Conservation (phyloP, 2,113 vertebrate species). For the Chloropsis cyanopogon region DNA sequence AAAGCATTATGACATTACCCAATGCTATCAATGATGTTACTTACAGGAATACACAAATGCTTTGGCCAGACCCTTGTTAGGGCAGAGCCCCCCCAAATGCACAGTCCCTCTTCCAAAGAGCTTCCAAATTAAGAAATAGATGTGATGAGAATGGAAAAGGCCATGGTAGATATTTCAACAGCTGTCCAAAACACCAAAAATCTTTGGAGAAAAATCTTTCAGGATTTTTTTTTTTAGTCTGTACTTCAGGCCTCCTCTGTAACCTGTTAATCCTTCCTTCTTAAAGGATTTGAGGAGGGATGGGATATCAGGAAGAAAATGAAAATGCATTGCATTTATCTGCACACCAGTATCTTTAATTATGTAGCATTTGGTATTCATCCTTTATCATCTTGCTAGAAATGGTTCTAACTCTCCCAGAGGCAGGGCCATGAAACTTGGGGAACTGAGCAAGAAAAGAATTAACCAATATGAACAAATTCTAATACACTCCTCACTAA, state of each 20-base stretch:
- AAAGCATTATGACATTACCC: neutral
- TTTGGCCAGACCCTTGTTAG: neutral
- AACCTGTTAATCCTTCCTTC: neutral
- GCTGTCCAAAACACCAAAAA: neutral
- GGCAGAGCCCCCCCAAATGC: neutral
- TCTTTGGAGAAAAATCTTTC: neutral
- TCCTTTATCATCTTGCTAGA: neutral
- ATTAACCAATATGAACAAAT: neutral
- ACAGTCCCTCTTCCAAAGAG: neutral
- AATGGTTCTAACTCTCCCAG: neutral
- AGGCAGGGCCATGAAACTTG: neutral
- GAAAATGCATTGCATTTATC: neutral
- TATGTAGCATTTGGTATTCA: neutral
- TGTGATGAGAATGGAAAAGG: neutral
- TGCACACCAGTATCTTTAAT: neutral
- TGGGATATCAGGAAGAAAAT: neutral
- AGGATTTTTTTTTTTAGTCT: neutral
- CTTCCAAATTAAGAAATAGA: neutral
- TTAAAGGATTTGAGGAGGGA: neutral
- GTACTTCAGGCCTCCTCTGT: neutral
- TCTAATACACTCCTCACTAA: neutral
- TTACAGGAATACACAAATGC: neutral
- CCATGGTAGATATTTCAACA: neutral
- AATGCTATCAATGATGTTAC: accelerated
- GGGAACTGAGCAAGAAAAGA: neutral